Evolutionary conservation across 1,140 invertebrate species (phyloP), one percentile per base, ranked within the genome.

Genomic region (Drosophila baimaii): DNA sequence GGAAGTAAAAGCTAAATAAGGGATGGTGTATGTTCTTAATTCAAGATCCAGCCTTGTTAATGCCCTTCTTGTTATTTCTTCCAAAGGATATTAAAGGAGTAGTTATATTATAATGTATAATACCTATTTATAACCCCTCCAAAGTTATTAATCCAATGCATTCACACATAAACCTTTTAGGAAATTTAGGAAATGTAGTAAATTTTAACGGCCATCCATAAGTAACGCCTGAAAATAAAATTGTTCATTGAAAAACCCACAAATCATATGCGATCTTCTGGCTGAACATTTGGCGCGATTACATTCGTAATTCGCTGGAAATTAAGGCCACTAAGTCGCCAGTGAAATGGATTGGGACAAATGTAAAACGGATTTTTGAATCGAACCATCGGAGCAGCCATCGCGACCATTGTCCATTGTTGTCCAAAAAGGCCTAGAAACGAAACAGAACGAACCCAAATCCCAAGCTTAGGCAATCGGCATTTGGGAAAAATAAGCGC

Each of bases 391-490:
- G 25, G n/a, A n/a, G n/a, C n/a, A 9, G 44, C 27, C 27, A 21
- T 49, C 27, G 46, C 25, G 37, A 46, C 59, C 25, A 41, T 44
- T 75, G 47, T 55, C 41, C 77, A 58, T 79, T 69, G 77, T 73
- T 44, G 25, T 33, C 15, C 41, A 10, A 23, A 31, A 21, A 23
- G 21, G 27, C 46, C 19, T 27, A 33, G 13, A 52, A 55, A 31
- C 61, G 19, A 7, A 44, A 35, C 23, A 46, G 43, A 51, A 37
- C 21, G 41, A 55, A 31, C 41, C 33, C 51, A 88, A 88, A 79
- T 86, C 84, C 84, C 66, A 33, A 89, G 83, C 83, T 86, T 86
- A 88, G 79, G 72, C 84, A 79, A 86, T 89, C 71, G 84, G 59
- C 72, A 83, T 69, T 83, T 46, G 47, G 44, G 79, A 82, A 70